Conservation (phyloP, 92 coral and sea anemone species). For the Scolanthus callimorphus region DNA sequence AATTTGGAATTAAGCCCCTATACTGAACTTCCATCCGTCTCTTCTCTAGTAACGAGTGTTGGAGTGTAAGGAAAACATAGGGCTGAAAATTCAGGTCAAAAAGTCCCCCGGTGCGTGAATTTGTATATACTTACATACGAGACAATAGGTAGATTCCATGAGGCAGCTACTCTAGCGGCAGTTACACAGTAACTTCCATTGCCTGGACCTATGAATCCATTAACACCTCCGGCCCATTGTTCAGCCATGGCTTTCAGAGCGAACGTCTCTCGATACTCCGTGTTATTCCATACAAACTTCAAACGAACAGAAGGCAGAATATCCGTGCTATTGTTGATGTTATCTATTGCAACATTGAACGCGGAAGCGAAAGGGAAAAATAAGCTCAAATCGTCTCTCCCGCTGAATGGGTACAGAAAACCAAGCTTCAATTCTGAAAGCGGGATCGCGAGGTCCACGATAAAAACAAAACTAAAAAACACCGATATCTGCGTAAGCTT, state of each 20-base stretch:
- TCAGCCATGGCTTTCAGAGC: constrained; percentile 65
- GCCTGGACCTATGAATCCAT: constrained; percentile 87
- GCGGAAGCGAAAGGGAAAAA: constrained; percentile 59
- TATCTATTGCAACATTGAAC: constrained; percentile 55
- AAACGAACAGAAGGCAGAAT: constrained; percentile 35
- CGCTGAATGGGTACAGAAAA: constrained; percentile 35
- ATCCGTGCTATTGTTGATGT: constrained; percentile 34
- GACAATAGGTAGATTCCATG: constrained; percentile 76
- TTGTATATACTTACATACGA: constrained; percentile 70
- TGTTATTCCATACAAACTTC: constrained; percentile 63
- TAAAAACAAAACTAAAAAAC: background rate
- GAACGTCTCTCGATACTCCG: constrained; percentile 50
- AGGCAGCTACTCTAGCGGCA: constrained; percentile 78
- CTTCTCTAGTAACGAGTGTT: too few relatives aligned
- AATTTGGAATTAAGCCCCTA: too few relatives aligned
- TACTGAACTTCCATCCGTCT: too few relatives aligned
- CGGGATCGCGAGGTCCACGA: background rate
- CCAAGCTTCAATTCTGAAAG: constrained; percentile 13
- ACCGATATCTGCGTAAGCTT: too few relatives aligned
- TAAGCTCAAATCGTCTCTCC: constrained; percentile 20
- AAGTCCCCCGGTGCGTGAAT: too few relatives aligned
- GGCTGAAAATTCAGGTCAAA: too few relatives aligned
- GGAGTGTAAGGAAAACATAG: too few relatives aligned
- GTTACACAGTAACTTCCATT: constrained; percentile 61
- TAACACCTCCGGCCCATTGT: constrained; percentile 53